Evolutionary conservation across 2,113 vertebrate genomes (phyloP), one percentile per base, ranked within the genome.

Genomic region (Phoxinus phoxinus): DNA sequence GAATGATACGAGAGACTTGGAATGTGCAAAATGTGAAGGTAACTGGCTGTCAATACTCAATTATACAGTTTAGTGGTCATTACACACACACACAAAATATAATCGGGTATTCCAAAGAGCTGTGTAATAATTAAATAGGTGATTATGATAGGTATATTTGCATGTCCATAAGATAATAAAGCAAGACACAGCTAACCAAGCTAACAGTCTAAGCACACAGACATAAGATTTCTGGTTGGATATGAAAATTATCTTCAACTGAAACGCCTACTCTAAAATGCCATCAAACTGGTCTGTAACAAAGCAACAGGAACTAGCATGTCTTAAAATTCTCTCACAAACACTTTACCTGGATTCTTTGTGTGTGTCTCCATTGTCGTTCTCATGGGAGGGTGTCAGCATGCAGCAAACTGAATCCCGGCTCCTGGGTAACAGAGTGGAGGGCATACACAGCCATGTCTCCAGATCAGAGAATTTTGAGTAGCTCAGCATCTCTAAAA

Each of bases 381-480:
- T 92, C 87, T 91, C 91, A 72, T 89, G 90, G 83, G 93, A 94
- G 75, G 30, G 89, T 1, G 86, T 82, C 23, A 88, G 90, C 63
- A 91, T 23, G 59, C 87, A 88, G 59, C 25, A 85, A 53, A 86
- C 46, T 13, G 91, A 89, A 72, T 93, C 92, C 84, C 89, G 77
- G 19, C 86, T 65, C 25, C 92, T 86, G 51, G 93, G 91, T 63
- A 94, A 90, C 77, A 95, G 89, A 6, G 94, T 92, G 12, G 94
- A 95, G 0, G 95, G 95, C 94, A 94, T 95, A 15, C 95, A 96
- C n/a, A 96, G 90, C 95, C 95, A 96, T 23, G 93, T 93, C 91
- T 96, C 95, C 92, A 96, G 90, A 90, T 94, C 93, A 0, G 91
- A 92, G 87, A 94, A 94, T 91, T 95, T 95, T 15, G 95, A 95